These are phyloP conservation scores for Poecilia velifera DNA, from an alignment of 2,797 vertebrate genomes.

Conservation along the genomic window DNA sequence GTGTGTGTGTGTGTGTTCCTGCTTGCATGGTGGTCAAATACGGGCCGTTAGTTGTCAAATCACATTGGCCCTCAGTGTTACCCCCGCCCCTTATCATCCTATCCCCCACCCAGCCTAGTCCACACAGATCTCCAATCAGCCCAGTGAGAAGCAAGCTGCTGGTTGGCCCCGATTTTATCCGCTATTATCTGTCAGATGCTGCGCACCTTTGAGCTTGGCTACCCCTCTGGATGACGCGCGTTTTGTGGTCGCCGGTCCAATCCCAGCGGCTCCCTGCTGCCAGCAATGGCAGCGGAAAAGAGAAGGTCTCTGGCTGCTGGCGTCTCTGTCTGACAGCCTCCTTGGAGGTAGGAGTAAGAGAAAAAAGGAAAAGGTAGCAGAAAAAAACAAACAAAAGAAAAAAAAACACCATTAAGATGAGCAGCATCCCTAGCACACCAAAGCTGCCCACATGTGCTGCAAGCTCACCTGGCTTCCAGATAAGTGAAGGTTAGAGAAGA, in stretches of 20 bases:
- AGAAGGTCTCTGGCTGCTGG: slow-evolving; percentile 61
- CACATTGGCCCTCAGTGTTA: slow-evolving; percentile 51
- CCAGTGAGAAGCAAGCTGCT: slow-evolving; percentile 31
- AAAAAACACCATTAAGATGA: slow-evolving; percentile 69
- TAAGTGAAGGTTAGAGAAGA: slow-evolving; percentile 78
- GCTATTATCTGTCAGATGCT: slow-evolving; percentile 76
- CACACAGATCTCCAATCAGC: slow-evolving; percentile 20
- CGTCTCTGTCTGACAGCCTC: slow-evolving; percentile 69
- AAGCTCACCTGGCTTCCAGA: slow-evolving; percentile 76
- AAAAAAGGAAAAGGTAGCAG: slow-evolving; percentile 47
- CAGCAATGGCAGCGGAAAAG: slow-evolving; percentile 50
- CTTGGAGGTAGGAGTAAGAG: slow-evolving; percentile 58
- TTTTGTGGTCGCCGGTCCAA: slow-evolving; percentile 55
- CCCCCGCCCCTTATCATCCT: slow-evolving; percentile 19
- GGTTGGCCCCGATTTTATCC: slow-evolving; percentile 66
- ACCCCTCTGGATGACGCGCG: slow-evolving; percentile 57
- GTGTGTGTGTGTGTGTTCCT: slow-evolving; percentile 21
- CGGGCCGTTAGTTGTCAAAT: slow-evolving; percentile 56
- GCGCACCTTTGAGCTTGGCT: slow-evolving; percentile 66
- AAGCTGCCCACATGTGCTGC: slow-evolving; percentile 76
- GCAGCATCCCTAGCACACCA: slow-evolving; percentile 75
- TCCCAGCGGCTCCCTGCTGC: slow-evolving; percentile 71
- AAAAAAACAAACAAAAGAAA: slow-evolving; percentile 27
- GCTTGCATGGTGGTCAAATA: slow-evolving; percentile 52
- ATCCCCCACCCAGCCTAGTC: slow-evolving; percentile 32